Evolutionary conservation across 2,113 vertebrate species (phyloP).

Genomic region (Mellivora capensis): DNA sequence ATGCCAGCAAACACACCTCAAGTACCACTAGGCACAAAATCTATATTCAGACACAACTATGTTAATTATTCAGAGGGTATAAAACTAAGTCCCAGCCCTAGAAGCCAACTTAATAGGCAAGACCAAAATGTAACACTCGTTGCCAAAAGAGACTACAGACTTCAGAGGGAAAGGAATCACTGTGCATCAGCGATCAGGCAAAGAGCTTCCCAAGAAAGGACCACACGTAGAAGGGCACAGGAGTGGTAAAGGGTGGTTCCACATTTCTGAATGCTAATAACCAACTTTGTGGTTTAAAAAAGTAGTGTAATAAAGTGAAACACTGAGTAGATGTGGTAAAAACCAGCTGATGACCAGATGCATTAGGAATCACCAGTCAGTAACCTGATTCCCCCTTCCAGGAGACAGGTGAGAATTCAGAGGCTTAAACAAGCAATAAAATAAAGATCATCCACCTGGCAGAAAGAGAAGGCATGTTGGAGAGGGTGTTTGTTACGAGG

Average conservation of each 20-base stretch:
- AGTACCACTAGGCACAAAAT: background rate
- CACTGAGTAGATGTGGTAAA: background rate
- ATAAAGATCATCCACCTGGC: background rate
- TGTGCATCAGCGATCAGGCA: background rate
- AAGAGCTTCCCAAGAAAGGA: background rate
- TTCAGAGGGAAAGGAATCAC: background rate
- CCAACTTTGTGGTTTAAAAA: background rate
- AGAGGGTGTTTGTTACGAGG: background rate
- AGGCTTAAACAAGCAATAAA: background rate
- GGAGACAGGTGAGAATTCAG: background rate
- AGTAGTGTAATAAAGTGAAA: background rate
- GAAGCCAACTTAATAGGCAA: background rate
- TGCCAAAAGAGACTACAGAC: background rate
- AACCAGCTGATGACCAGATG: background rate
- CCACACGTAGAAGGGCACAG: background rate
- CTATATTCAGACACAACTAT: background rate
- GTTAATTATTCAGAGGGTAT: background rate
- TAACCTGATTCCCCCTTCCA: background rate
- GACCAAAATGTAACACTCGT: background rate
- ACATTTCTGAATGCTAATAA: background rate
- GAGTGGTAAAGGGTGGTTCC: background rate
- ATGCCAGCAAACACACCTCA: background rate
- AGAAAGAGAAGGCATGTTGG: background rate
- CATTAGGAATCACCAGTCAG: background rate
- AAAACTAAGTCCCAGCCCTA: background rate